Base-by-base conservation (phyloP, 2,888 invertebrate species). In the Acanthopleura granulata region DNA sequence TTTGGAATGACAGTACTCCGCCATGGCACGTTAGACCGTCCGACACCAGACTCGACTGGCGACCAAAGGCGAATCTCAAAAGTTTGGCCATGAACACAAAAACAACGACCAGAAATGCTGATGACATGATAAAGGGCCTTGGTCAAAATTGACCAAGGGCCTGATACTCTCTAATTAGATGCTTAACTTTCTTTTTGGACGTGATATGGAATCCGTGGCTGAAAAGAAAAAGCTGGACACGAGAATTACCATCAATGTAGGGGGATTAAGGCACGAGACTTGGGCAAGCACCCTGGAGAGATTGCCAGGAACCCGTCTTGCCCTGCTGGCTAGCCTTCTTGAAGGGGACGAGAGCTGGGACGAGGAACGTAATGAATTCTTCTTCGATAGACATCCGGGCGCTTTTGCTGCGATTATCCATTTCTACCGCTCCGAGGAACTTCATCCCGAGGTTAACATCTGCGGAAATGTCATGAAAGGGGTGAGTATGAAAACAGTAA, bases 391-490 rank as follows among this genome's bases (percentile, higher is more conserved):
- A 18, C 87, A 90, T 76, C 87, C 89, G 0, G 84, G 85, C 1
- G 88, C 86, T 6, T 90, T 90, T 75, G 82, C 85, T 0, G 79
- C 84, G 27, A 83, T 90, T 14, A 80, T 90, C 51, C 87, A 89
- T 50, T 89, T 85, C 75, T 88, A 88, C 76, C 76, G 90, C 1
- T 85, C 87, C 0, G 88, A 88, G 30, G 89, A 90, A 78, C 84
- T 89, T 11, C 89, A 90, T 77, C 84, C 87, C 6, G 88, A 88
- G 75, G 86, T 87, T 72, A 87, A 85, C 74, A 78, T 89, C 1
- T 90, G 90, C 78, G 90, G 90, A 4, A 90, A 89, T 77, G 86
- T 87, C 30, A 84, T 89, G 66, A 86, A 86, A 82, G 84, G 81
- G 83, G 90, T 90, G 80, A 80, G 86, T 82, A 49, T 12, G 18